Percentiles rank a stretch among this genome's conserved stretches.
Conservation (phyloP, 2,113 vertebrate genomes). For the Actenoides lindsayi region DNA sequence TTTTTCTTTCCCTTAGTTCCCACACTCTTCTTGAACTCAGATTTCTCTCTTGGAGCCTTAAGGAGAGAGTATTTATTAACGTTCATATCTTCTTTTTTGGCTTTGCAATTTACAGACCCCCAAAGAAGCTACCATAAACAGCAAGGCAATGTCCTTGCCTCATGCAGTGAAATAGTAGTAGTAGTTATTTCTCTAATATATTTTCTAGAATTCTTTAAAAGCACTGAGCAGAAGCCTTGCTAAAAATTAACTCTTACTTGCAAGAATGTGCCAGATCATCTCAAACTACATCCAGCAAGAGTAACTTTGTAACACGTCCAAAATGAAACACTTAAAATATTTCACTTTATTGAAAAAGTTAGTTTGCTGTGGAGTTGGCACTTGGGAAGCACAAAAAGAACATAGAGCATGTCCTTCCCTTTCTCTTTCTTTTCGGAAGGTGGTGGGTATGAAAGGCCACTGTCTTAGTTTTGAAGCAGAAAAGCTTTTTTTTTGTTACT, state of each 20-base stretch:
- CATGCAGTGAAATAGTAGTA: background rate
- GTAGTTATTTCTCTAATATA: background rate
- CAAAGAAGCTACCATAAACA: background rate
- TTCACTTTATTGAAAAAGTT: background rate
- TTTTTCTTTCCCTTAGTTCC: background rate
- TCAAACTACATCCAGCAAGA: background rate
- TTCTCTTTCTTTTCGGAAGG: background rate
- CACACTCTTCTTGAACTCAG: background rate
- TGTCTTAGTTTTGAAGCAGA: background rate
- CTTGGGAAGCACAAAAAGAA: background rate
- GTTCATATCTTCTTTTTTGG: background rate
- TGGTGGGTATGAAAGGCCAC: background rate
- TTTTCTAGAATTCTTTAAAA: background rate
- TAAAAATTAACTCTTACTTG: background rate
- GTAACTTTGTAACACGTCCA: background rate
- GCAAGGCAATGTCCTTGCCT: background rate
- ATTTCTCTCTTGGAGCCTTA: background rate
- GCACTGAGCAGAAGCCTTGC: background rate
- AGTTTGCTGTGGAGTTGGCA: background rate
- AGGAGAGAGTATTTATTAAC: background rate
- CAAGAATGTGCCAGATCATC: background rate
- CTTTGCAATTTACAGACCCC: background rate
- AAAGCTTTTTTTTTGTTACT: background rate
- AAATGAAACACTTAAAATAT: background rate
- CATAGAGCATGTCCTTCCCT: background rate